A percentile compares a stretch with the other conserved stretches of the same genome.
Conservation (phyloP, 1,140 invertebrate species). For the Oscheius sp. region DNA sequence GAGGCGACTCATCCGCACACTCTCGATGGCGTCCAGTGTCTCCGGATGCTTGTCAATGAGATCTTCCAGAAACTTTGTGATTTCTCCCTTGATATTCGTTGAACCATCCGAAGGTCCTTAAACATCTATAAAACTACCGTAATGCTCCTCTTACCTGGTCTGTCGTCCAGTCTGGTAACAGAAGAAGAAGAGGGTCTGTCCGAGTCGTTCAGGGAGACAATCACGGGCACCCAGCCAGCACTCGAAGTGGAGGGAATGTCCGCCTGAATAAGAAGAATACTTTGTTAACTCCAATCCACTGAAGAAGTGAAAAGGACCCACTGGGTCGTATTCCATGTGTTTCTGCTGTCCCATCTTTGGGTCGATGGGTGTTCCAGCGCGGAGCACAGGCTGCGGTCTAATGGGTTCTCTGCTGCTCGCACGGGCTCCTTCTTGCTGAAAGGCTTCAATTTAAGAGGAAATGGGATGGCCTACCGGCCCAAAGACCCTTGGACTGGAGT, state of each 20-base stretch:
- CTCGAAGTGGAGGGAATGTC: constrained; percentile 15
- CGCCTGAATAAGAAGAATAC: background rate
- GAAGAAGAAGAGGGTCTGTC: constrained; percentile 3
- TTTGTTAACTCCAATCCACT: no score
- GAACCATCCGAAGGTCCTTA: background rate
- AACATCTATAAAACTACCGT: background rate
- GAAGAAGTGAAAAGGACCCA: no score
- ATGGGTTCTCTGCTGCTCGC: background rate
- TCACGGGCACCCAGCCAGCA: background rate
- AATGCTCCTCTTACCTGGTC: background rate
- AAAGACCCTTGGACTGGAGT: background rate
- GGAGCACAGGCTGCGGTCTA: background rate
- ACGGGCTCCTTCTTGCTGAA: background rate
- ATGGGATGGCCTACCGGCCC: background rate
- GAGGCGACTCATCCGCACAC: constrained; percentile 47
- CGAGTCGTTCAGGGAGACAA: background rate
- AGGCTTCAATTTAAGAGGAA: background rate
- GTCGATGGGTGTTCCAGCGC: background rate
- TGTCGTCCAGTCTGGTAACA: background rate
- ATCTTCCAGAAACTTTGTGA: constrained; percentile 57
- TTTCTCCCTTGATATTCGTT: constrained; percentile 53
- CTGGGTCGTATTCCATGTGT: background rate
- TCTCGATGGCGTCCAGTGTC: constrained; percentile 58
- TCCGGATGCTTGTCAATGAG: constrained; percentile 59
- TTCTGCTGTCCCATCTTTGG: background rate